phyloP scores from a whole-genome alignment of 2,797 vertebrate genomes.

The Squalus acanthias region DNA sequence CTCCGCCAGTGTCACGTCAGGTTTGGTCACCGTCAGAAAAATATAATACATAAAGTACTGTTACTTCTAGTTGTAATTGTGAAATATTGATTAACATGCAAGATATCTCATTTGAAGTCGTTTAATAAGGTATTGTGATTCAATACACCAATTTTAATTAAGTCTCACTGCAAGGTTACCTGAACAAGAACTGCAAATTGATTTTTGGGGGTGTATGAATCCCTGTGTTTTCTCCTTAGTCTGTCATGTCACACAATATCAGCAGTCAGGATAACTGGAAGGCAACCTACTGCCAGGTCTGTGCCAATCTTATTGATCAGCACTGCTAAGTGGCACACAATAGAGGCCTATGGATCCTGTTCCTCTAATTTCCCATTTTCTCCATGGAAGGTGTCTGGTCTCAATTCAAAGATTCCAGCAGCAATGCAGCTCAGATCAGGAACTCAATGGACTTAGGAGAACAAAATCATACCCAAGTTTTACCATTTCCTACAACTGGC shows the following conservation, averaged over 20 bases:
- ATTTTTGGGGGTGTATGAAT: neutral
- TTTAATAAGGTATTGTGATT: slow-evolving; percentile 9
- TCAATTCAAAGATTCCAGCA: neutral
- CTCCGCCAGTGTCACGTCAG: neutral
- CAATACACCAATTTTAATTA: neutral
- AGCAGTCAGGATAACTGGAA: neutral
- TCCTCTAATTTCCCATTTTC: neutral
- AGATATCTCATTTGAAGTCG: neutral
- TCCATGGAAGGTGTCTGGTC: neutral
- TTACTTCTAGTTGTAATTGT: neutral
- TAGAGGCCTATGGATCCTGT: neutral
- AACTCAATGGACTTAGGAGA: neutral
- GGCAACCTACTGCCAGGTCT: neutral
- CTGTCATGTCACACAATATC: neutral
- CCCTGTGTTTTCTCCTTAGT: neutral
- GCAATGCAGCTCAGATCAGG: neutral
- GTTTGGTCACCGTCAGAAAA: neutral
- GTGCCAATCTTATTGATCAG: neutral
- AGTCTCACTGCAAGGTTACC: neutral
- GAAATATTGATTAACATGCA: neutral
- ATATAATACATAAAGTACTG: neutral
- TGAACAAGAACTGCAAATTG: neutral
- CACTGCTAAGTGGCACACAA: neutral
- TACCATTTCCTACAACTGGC: neutral
- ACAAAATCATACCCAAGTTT: neutral